phyloP scores from a whole-genome alignment of 2,888 invertebrate species.

The Phragmatobia fuliginosa region DNA sequence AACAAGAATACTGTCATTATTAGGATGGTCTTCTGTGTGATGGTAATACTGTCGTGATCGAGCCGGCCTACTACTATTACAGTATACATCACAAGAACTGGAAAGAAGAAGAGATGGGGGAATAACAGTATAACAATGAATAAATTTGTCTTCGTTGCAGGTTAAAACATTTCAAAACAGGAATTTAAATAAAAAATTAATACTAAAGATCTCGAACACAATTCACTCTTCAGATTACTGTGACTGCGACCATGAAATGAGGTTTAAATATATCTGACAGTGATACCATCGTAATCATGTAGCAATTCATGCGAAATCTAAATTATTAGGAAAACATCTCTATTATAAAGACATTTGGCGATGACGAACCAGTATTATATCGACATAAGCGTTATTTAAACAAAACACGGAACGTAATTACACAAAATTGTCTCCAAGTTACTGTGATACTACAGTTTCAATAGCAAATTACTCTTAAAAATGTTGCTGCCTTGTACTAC shows the following conservation, averaged over 20 bases:
- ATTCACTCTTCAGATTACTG: slow-evolving; percentile 29
- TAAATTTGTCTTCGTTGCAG: background rate
- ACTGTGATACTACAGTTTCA: slow-evolving; percentile 32
- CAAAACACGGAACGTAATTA: slow-evolving; percentile 64
- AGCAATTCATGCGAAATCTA: slow-evolving; percentile 69
- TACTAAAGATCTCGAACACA: background rate
- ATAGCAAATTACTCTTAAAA: slow-evolving; percentile 42
- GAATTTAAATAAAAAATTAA: background rate
- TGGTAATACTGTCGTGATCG: no score
- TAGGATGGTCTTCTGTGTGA: no score
- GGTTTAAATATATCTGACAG: slow-evolving; percentile 74
- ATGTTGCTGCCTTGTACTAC: slow-evolving; percentile 24
- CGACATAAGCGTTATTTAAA: slow-evolving; percentile 59
- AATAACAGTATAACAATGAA: no score
- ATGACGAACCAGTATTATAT: slow-evolving; percentile 67
- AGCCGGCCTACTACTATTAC: no score
- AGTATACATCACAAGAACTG: no score
- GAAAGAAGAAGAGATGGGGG: background rate
- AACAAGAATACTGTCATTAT: no score
- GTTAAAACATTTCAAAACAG: background rate
- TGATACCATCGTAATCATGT: slow-evolving; percentile 72
- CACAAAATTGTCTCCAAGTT: slow-evolving; percentile 54
- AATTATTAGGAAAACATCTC: slow-evolving; percentile 67
- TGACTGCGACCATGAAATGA: slow-evolving; percentile 65
- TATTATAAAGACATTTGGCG: slow-evolving; percentile 83